Evolutionary conservation across 2,113 vertebrate species (phyloP).

Genomic region (Gasterosteus nipponicus): DNA sequence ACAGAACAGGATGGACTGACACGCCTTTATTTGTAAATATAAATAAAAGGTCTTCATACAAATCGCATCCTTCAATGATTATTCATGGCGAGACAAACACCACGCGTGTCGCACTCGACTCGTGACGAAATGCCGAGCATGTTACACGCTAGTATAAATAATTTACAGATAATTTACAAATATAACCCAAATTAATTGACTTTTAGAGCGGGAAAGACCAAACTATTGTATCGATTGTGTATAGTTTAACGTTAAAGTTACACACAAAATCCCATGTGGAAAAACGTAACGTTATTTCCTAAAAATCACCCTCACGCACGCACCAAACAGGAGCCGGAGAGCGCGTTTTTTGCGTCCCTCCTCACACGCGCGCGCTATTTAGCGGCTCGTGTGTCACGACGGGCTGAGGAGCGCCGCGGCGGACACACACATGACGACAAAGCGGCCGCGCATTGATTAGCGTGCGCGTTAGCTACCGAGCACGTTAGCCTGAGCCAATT

Average conservation of each 20-base stretch:
- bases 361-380: accelerated
- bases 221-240: too few species aligned
- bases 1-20: too few species aligned
- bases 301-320: too few species aligned
- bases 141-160: neutral
- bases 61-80: too few species aligned
- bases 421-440: slow-evolving; percentile 23
- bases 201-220: too few species aligned
- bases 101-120: neutral
- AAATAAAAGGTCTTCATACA: too few species aligned
- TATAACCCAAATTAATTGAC: neutral
- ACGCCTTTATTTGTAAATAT: too few species aligned
- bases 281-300: neutral
- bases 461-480: slow-evolving; percentile 17
- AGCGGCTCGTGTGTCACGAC: neutral
- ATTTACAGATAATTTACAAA: neutral
- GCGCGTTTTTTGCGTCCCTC: neutral
- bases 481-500: slow-evolving; percentile 18
- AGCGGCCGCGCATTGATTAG: slow-evolving; percentile 32
- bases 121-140: too few species aligned
- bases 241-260: neutral
- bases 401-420: slow-evolving; percentile 4
- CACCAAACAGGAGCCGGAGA: neutral
- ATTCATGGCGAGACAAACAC: neutral
- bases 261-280: neutral